Evolutionary conservation across 2,888 invertebrate species (phyloP), one percentile per base, ranked within the genome.

Genomic region (Drosophila ustulata): DNA sequence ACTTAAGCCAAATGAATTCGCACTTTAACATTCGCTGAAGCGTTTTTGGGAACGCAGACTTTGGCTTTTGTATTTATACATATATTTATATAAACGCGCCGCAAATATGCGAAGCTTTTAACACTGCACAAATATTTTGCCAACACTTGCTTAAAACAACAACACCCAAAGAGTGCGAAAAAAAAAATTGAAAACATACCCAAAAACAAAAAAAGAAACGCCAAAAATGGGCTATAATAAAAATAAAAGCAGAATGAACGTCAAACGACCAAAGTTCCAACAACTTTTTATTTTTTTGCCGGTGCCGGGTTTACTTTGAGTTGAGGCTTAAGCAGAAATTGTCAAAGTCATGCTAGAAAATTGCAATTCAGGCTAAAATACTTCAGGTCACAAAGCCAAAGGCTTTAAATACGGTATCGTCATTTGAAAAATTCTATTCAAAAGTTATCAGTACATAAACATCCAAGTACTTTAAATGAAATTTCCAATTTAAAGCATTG

Each of bases 311-410:
- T 73, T 56, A 50, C 68, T 70, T 67, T 55, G 23, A 32, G 50
- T 58, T 64, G 39, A 18, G 71, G 61, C 62, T 61, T 45, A 66
- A 47, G 61, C 32, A 37, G 53, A 73, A 68, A 82, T 82, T 66
- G 53, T 64, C 51, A 82, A 73, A 88, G 87, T 88, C 83, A 83
- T 77, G 67, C 62, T 67, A 51, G 83, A 69, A 82, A 74, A 86
- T 88, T 68, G 56, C 64, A 67, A 53, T 45, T 43, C 58, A 39
- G 51, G 46, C 61, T 53, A 51, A 68, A 83, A 74, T 68, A 78
- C 85, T 71, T 75, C 55, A 58, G 39, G 51, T 63, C 26, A 64
- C 57, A 67, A 71, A 67, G 77, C 71, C 74, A 71, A 83, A 69
- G 58, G 74, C 67, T 72, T 83, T 73, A 41, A 67, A 71, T 64